These are phyloP conservation scores for Oplegnathus fasciatus DNA, from an alignment of 2,113 vertebrate species.

Conservation along the genomic window DNA sequence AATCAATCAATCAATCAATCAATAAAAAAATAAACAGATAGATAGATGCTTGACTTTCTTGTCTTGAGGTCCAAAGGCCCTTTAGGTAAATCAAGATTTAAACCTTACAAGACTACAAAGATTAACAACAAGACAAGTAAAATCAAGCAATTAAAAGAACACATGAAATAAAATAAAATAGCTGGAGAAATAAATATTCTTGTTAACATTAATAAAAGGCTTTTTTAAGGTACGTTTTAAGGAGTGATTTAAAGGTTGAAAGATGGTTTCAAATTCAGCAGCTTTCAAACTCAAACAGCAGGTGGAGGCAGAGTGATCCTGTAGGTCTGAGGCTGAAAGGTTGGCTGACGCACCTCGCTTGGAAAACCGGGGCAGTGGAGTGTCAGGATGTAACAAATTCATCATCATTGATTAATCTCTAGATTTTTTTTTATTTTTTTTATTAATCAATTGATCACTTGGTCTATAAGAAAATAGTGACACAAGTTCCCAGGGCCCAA, in stretches of 20 bases:
- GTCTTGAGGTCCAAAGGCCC: neutral
- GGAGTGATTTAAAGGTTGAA: neutral
- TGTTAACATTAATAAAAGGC: neutral
- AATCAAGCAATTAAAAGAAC: neutral
- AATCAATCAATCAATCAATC: too few relatives aligned
- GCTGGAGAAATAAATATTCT: neutral
- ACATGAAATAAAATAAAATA: neutral
- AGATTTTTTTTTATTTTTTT: neutral
- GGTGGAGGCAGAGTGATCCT: conserved; percentile 36
- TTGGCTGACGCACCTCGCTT: neutral
- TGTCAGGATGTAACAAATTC: neutral
- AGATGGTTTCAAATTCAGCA: neutral
- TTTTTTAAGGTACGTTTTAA: neutral
- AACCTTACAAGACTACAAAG: neutral
- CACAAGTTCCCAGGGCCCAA: neutral
- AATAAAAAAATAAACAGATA: too few relatives aligned
- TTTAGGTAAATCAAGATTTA: neutral
- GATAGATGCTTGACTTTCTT: neutral
- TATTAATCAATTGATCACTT: neutral
- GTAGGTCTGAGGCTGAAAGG: neutral
- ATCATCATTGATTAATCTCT: neutral
- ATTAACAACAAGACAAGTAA: neutral
- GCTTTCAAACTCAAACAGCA: conserved; percentile 35
- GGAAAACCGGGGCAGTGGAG: neutral
- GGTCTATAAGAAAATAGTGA: too few relatives aligned